Conservation (phyloP, 1,140 invertebrate species). For the Heliconius hewitsoni region DNA sequence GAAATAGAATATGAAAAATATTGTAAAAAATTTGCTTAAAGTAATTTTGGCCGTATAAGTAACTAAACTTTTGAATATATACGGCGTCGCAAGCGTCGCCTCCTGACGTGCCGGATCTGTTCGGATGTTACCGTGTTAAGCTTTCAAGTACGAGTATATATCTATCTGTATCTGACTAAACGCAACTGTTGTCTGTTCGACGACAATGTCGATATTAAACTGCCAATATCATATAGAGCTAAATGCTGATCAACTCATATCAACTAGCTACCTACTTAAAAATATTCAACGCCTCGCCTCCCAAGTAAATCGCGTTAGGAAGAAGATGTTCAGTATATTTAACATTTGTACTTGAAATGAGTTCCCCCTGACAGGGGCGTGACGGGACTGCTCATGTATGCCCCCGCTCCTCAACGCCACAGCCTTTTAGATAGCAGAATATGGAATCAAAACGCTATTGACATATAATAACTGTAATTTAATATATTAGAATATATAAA, state of each 20-base stretch:
- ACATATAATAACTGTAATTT: not conserved
- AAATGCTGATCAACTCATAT: too few relatives aligned
- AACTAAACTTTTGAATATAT: too few relatives aligned
- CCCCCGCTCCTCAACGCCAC: not conserved
- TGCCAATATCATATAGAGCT: too few relatives aligned
- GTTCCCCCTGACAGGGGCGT: not conserved
- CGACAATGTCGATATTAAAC: too few relatives aligned
- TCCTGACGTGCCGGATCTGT: not conserved
- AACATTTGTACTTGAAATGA: slow-evolving; percentile 6
- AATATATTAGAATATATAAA: too few relatives aligned
- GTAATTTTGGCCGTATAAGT: too few relatives aligned
- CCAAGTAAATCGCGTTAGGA: not conserved
- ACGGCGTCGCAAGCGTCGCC: not conserved
- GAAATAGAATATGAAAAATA: not conserved
- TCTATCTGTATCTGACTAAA: too few relatives aligned
- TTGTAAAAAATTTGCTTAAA: too few relatives aligned
- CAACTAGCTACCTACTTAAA: not conserved
- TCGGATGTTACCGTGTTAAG: not conserved
- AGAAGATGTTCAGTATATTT: not conserved
- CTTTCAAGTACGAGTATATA: too few relatives aligned
- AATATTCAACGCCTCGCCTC: not conserved
- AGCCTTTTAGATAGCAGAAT: not conserved
- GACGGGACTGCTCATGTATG: not conserved
- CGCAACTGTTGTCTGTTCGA: too few relatives aligned
- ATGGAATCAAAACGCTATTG: not conserved